Conservation (phyloP, 2,888 invertebrate genomes). For the Eutolmus rufibarbis region DNA sequence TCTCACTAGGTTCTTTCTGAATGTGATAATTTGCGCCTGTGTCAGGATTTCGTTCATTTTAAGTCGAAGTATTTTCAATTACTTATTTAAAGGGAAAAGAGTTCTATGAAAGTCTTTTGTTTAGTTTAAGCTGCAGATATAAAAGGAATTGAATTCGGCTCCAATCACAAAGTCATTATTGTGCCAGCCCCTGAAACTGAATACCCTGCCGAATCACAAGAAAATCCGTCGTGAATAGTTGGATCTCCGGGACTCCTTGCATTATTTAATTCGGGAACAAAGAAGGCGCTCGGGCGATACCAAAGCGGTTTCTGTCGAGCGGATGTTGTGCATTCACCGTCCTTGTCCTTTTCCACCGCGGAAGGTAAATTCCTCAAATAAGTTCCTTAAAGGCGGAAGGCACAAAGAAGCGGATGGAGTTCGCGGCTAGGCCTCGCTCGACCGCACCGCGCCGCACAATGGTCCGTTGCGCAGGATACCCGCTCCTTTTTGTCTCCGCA, state of each 20-base stretch:
- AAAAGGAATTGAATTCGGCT: neutral
- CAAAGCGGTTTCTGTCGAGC: neutral
- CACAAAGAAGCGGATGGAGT: neutral
- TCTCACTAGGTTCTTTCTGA: too few species aligned
- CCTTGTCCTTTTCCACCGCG: neutral
- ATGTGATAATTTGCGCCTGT: too few species aligned
- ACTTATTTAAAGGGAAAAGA: too few species aligned
- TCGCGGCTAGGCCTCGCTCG: neutral
- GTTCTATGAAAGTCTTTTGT: neutral
- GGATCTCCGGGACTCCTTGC: neutral
- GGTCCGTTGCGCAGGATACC: neutral
- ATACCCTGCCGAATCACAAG: neutral
- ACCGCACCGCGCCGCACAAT: neutral
- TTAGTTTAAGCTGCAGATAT: neutral
- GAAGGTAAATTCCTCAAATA: neutral
- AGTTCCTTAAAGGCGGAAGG: neutral
- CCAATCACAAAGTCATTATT: neutral
- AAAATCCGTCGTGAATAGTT: neutral
- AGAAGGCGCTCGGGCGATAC: neutral
- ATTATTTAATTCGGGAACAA: conserved; percentile 9
- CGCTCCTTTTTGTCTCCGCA: conserved; percentile 9
- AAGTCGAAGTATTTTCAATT: neutral
- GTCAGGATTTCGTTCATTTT: too few species aligned
- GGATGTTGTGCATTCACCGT: neutral
- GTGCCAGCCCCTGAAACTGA: neutral